Percentiles rank a stretch among this genome's conserved stretches.
phyloP scores from a whole-genome alignment of 2,888 invertebrate genomes.

The Chromoteleia sp. region DNA sequence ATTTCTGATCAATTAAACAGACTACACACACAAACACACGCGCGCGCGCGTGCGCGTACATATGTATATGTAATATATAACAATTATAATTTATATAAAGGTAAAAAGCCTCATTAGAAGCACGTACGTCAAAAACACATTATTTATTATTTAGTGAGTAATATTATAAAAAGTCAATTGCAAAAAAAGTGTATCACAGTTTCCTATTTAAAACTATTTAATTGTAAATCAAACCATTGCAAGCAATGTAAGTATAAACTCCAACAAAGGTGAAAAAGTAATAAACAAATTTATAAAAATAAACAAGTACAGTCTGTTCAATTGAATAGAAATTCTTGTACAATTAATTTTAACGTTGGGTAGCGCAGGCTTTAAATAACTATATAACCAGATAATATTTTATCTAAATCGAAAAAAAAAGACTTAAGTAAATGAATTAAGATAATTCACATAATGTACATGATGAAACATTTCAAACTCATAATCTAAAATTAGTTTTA shows the following conservation, averaged over 20 bases:
- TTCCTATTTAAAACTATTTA: no score
- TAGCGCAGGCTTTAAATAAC: constrained; percentile 11
- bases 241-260: not conserved
- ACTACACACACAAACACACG: constrained; percentile 1
- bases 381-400: not conserved
- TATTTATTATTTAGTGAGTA: no score
- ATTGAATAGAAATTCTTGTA: constrained; percentile 32
- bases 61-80: not conserved
- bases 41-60: no score
- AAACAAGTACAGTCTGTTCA: constrained; percentile 21
- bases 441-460: constrained; percentile 45
- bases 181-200: no score
- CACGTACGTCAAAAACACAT: no score
- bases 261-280: not conserved
- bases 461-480: constrained; percentile 3
- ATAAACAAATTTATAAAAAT: not conserved
- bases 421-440: constrained; percentile 19
- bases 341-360: constrained; percentile 1
- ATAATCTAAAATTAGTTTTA: not conserved
- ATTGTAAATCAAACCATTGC: no score
- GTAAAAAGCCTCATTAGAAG: no score
- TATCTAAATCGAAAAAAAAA: constrained; percentile 14
- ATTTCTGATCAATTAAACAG: constrained; percentile 35
- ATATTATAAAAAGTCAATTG: no score
- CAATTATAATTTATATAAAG: not conserved